Evolutionary conservation across 2,113 vertebrate genomes (phyloP).

Genomic region (Cranoglanis bouderius): DNA sequence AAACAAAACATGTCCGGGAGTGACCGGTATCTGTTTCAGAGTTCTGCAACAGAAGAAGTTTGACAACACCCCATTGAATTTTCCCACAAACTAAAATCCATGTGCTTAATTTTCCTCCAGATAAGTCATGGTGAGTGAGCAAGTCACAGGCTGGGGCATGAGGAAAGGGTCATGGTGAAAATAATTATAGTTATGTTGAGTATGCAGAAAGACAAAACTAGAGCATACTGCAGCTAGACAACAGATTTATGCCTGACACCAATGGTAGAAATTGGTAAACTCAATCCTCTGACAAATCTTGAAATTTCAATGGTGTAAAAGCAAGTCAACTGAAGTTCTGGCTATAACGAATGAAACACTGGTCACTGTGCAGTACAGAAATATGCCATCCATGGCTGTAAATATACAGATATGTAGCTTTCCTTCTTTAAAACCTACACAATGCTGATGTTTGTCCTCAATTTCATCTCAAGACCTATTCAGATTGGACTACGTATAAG

Average conservation of each 20-base stretch:
- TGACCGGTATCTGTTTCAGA: constrained; percentile 44
- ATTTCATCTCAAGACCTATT: background rate
- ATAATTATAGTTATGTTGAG: background rate
- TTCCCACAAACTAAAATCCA: constrained; percentile 39
- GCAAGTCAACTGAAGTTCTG: background rate
- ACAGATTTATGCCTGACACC: background rate
- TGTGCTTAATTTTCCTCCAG: constrained; percentile 19
- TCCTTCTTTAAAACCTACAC: background rate
- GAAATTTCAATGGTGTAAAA: background rate
- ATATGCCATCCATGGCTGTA: background rate
- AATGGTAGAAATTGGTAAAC: background rate
- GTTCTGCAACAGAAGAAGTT: constrained; percentile 17
- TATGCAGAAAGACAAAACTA: background rate
- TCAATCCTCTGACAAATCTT: background rate
- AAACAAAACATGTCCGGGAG: constrained; percentile 34
- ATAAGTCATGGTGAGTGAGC: background rate
- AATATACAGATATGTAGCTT: background rate
- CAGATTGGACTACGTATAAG: background rate
- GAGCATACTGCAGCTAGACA: background rate
- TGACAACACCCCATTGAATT: constrained; percentile 44
- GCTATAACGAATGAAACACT: background rate
- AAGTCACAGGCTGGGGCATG: constrained; percentile 1
- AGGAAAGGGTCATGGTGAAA: background rate
- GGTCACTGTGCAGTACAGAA: background rate
- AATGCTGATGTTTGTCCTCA: background rate